Conservation (phyloP, 1,140 invertebrate species). For the Drosophila ambigua region DNA sequence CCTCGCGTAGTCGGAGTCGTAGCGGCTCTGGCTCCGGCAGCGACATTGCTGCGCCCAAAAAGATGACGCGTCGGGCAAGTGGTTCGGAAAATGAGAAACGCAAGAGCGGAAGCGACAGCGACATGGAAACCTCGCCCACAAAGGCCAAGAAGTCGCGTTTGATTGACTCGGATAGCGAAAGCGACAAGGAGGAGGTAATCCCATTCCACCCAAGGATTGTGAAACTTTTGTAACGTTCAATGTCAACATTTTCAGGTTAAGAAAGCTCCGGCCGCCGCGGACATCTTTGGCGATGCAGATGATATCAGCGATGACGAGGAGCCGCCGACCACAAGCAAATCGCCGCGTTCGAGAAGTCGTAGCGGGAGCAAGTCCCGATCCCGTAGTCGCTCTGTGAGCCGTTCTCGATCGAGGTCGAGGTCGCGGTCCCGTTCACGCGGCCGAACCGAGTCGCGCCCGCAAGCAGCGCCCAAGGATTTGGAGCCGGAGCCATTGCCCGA, state of each 20-base stretch:
- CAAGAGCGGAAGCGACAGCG: slow-evolving; percentile 54
- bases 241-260: slow-evolving; percentile 38
- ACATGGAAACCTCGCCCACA: slow-evolving; percentile 51
- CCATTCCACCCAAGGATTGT: not conserved
- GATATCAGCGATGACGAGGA: slow-evolving; percentile 93
- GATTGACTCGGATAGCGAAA: slow-evolving; percentile 85
- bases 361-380: slow-evolving; percentile 59
- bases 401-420: slow-evolving; percentile 54
- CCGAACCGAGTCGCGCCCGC: slow-evolving; percentile 52
- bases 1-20: slow-evolving; percentile 64
- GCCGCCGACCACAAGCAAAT: slow-evolving; percentile 73
- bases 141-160: slow-evolving; percentile 85
- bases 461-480: slow-evolving; percentile 85
- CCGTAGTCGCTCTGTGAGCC: slow-evolving; percentile 60
- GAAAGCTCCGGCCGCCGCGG: slow-evolving; percentile 86
- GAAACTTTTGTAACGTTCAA: not conserved
- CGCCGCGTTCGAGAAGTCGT: slow-evolving; percentile 55
- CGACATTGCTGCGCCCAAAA: slow-evolving; percentile 69
- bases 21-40: slow-evolving; percentile 82
- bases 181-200: slow-evolving; percentile 53
- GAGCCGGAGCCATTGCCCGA: slow-evolving; percentile 93
- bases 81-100: slow-evolving; percentile 55
- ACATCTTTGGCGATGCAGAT: slow-evolving; percentile 96
- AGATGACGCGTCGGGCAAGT: slow-evolving; percentile 70
- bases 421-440: slow-evolving; percentile 55